Base-by-base conservation (phyloP, 64 coral and sea anemone species). In the Orbicella faveolata region DNA sequence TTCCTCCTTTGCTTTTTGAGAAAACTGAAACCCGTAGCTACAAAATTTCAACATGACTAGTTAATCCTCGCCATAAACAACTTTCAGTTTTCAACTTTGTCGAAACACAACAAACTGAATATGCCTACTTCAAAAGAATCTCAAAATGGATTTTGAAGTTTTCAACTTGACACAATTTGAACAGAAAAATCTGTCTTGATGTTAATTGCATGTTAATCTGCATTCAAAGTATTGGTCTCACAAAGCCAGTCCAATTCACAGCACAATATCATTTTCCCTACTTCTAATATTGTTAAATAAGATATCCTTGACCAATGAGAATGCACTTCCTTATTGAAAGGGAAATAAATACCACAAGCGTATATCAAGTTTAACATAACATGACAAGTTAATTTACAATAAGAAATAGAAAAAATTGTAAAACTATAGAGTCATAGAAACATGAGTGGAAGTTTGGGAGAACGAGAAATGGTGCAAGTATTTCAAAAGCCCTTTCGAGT, bases 261-360 rank as follows among this genome's bases (percentile, higher is more conserved):
- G 2, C 1, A 14, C 75, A 37, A 65, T 83, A 23, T 83, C 61
- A 83, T 36, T 48, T 48, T 18, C 17, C 54, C 67, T 61, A 18
- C 11, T 66, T 19, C 59, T 64, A 11, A 63, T 41, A 62, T 81
- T 62, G 36, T 2, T 25, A 68, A 83, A 9, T 20, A 36, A 39
- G 18, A 81, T 3, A 34, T 23, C 11, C 26, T 81, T 15, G 17
- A 34, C 79, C 80, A 83, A 83, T 39, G 33, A 65, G 15, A 66
- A 66, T 65, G 44, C 9, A 66, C 80, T 83, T 83, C 80, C 80
- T 65, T 65, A 65, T 37, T 19, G 7, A 37, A 64, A 20, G 80
- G 33, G 66, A 66, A 83, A 18, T 34, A 34, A 23, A 62, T 1
- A 83, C 25, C n/a, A 64, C 80, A 63, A 36, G 64, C 7, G 44